Evolutionary conservation across 2,888 invertebrate species (phyloP).

Genomic region (Alcis repandata): DNA sequence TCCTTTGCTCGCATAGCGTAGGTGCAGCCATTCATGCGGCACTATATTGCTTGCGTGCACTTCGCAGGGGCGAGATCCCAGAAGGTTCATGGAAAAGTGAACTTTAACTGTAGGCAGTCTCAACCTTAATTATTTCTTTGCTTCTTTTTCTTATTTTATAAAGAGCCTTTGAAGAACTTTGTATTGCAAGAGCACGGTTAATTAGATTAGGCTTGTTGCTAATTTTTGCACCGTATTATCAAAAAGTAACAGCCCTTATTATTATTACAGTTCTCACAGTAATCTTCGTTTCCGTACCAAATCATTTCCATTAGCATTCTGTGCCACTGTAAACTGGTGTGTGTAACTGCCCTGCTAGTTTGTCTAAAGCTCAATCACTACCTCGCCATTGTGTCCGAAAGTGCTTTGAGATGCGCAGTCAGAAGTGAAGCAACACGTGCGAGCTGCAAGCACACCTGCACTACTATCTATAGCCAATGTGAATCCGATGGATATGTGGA

Average conservation of each 20-base stretch:
- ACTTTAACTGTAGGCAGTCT: not conserved
- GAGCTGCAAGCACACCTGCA: not conserved
- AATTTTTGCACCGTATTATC: too few relatives aligned
- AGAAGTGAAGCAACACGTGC: slow-evolving; percentile 42
- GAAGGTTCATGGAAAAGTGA: slow-evolving; percentile 10
- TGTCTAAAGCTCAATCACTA: slow-evolving; percentile 16
- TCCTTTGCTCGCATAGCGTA: slow-evolving; percentile 71
- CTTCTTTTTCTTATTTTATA: not conserved
- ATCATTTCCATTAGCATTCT: too few relatives aligned
- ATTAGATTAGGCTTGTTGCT: not conserved
- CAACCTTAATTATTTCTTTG: not conserved
- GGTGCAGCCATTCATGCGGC: slow-evolving; percentile 72
- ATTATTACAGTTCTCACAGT: too few relatives aligned
- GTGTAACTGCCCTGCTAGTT: not conserved
- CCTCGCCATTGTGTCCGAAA: slow-evolving; percentile 5
- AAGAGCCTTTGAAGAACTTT: not conserved
- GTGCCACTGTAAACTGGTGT: not conserved
- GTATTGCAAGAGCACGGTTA: not conserved
- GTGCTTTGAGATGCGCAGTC: slow-evolving; percentile 34
- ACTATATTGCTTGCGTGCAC: slow-evolving; percentile 55
- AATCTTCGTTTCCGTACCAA: too few relatives aligned
- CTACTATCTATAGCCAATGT: not conserved
- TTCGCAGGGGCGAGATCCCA: slow-evolving; percentile 33
- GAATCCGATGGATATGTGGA: not conserved
- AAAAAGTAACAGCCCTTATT: too few relatives aligned